Base-by-base conservation (phyloP, 2,797 vertebrate species). In the Liparis tanakae region DNA sequence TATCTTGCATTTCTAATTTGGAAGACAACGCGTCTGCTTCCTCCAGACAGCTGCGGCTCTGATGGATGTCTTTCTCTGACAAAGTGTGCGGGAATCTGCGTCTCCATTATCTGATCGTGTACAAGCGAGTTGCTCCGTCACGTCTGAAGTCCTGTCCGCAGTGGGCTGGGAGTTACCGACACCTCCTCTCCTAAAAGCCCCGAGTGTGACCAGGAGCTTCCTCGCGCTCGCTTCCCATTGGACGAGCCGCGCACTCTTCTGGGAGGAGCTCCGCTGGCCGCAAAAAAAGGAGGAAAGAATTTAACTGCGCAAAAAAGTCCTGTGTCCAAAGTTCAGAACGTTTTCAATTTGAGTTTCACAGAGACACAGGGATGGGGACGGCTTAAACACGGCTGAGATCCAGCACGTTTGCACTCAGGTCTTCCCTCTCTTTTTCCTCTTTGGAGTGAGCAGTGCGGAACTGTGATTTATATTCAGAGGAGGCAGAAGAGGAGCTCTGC, bases 271-370 rank as follows among this genome's bases (percentile, higher is more conserved):
- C 80, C 77, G 57, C 87, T 74, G 85, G 83, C 88, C 93, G 90
- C 92, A 92, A 93, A 43, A 43, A 94, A 95, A 88, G 89, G 84
- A 91, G 91, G 93, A 94, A 95, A 95, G 92, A 94, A 92, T 94
- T 91, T 94, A 96, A 96, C 96, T 96, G 95, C 95, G 96, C 97
- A 96, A 97, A 96, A 50, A 97, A 97, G 95, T 97, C 93, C 93
- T 95, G 89, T 94, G 95, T 96, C 95, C 95, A 95, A 96, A 96
- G 96, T 97, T 94, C 93, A 95, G 95, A 94, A 94, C 94, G 95
- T 96, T 97, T 94, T 95, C 94, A 91, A 93, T 95, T 95, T 90
- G 93, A 91, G 93, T 85, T 85, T 82, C 81, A 66, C 75, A 79
- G 80, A 77, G 78, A 80, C 87, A 85, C 65, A 69, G 91, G 87